A percentile compares a stretch with the other conserved stretches of the same genome.
phyloP scores from a whole-genome alignment of 2,888 invertebrate species.

The Morpho helenor region DNA sequence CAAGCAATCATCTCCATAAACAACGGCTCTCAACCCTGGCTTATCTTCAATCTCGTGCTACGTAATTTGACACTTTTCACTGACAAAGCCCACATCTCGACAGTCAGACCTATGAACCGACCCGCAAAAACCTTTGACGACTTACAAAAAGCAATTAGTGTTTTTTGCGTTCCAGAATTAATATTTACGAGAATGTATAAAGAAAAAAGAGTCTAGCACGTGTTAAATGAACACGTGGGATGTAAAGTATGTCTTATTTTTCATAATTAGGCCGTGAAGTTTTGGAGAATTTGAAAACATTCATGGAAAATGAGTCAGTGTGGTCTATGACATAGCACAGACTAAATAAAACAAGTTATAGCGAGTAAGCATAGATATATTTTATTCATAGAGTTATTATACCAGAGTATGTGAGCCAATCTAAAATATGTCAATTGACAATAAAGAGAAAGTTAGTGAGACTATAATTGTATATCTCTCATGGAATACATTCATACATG shows the following conservation, averaged over 20 bases:
- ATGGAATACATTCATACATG: neutral
- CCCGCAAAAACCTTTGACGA: conserved; percentile 59
- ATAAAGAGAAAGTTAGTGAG: too few relatives aligned
- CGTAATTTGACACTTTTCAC: conserved; percentile 77
- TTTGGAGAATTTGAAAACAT: conserved; percentile 40
- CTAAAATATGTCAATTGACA: too few relatives aligned
- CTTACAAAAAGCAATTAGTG: conserved; percentile 74
- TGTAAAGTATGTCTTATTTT: conserved; percentile 73
- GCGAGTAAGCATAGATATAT: too few relatives aligned
- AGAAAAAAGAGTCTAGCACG: conserved; percentile 62
- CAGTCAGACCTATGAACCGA: conserved; percentile 51
- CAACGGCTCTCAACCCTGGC: conserved; percentile 48
- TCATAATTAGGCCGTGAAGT: conserved; percentile 74
- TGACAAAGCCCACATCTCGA: conserved; percentile 75
- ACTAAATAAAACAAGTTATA: too few relatives aligned
- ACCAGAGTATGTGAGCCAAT: too few relatives aligned
- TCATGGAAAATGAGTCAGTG: conserved; percentile 41
- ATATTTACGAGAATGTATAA: conserved; percentile 64
- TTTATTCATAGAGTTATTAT: too few relatives aligned
- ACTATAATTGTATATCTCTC: neutral
- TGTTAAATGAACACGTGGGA: conserved; percentile 66
- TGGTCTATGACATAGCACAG: conserved; percentile 39
- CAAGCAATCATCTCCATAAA: conserved; percentile 1
- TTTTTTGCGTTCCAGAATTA: conserved; percentile 65
- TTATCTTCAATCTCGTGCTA: conserved; percentile 73